A percentile compares a stretch with the other conserved stretches of the same genome.
Conservation (phyloP, 35 echinoderm and acorn worm genomes). For the Lytechinus variegatus region DNA sequence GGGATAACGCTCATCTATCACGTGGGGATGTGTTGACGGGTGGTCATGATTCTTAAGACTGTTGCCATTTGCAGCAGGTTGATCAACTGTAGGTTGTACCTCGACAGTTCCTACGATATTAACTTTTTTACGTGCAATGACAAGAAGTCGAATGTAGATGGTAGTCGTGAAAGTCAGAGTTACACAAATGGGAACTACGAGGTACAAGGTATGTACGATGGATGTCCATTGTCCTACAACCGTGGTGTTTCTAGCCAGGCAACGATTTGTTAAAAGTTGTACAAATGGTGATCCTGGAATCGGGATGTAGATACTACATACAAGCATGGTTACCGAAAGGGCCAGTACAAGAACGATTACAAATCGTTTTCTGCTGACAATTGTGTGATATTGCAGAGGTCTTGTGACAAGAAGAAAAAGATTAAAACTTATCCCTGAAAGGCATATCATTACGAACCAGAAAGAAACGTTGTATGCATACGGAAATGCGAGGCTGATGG, state of each 20-base stretch:
- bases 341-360: background rate
- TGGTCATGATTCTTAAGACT: background rate
- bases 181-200: background rate
- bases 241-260: background rate
- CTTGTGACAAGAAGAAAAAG: background rate
- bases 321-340: background rate
- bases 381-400: background rate
- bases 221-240: background rate
- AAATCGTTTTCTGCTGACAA: constrained; percentile 14
- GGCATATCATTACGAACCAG: background rate
- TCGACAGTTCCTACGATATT: background rate
- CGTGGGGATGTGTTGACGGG: background rate
- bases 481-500: background rate
- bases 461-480: background rate
- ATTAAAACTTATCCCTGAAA: background rate
- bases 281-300: background rate
- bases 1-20: background rate
- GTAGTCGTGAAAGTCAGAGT: background rate
- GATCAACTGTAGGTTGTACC: background rate
- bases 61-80: background rate
- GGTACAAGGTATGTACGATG: background rate
- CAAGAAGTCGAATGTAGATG: background rate
- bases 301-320: background rate
- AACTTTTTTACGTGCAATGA: background rate
- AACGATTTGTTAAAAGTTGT: background rate